phyloP scores from a whole-genome alignment of 2,113 vertebrate genomes.

The Pangasianodon gigas region DNA sequence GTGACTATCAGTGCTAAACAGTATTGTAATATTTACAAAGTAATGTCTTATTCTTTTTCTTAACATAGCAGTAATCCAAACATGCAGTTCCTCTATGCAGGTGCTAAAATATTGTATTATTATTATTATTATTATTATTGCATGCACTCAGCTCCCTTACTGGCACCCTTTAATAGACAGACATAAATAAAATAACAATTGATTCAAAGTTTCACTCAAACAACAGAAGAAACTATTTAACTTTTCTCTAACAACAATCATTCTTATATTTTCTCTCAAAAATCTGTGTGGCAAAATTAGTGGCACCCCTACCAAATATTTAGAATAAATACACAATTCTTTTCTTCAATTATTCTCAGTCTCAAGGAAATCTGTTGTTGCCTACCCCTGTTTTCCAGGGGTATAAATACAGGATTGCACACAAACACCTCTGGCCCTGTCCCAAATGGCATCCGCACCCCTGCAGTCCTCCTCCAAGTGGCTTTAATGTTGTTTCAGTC shows the following conservation, averaged over 20 bases:
- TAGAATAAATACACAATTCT: neutral
- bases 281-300: neutral
- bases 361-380: neutral
- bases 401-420: neutral
- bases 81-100: too few relatives aligned
- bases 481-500: neutral
- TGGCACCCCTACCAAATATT: neutral
- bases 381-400: neutral
- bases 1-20: too few relatives aligned
- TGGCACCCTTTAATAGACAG: neutral
- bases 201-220: too few relatives aligned
- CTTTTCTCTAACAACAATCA: neutral
- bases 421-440: neutral
- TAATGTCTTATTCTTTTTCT: neutral
- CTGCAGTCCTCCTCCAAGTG: neutral
- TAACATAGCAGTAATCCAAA: too few relatives aligned
- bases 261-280: neutral
- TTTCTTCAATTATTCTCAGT: neutral
- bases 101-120: too few relatives aligned
- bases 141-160: neutral
- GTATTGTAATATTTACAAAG: too few relatives aligned
- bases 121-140: neutral
- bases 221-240: neutral
- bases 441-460: neutral
- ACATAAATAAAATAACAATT: neutral